Evolutionary conservation across 2,113 vertebrate species (phyloP), one percentile per base, ranked within the genome.

Genomic region (Athene noctua): DNA sequence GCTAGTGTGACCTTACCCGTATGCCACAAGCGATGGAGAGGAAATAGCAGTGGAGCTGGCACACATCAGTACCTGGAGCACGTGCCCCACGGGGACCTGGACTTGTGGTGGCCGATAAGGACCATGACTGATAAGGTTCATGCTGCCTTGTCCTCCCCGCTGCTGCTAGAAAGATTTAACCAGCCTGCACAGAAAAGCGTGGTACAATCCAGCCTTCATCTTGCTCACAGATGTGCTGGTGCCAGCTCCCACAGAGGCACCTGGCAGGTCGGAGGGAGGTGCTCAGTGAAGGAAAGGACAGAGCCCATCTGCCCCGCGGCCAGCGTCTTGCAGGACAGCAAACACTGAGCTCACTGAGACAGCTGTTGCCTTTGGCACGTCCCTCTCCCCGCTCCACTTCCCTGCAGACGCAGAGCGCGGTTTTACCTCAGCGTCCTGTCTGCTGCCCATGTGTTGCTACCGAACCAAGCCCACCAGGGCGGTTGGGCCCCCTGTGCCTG

Each of bases 401-500:
- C 66, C 40, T 1, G 80, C 77, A 75, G 75, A 34, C 67, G 5
- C 3, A 0, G 66, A 83, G 63, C 0, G 2, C 0, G 5, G 77
- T 14, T 62, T 51, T n/a, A 36, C 27, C 80, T 30, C 4, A 0
- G 23, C 10, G 2, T 63, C 46, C 61, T 2, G 2, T 52, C 82
- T 79, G 75, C 87, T 82, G 88, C 71, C 40, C 46, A 1, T 3
- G 72, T 58, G 58, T 13, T 34, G 49, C 55, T 26, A 61, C 27
- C 0, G 4, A 40, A 62, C 63, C 0, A 2, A 79, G 55, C 70
- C 49, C 3, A 7, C 80, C 4, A 1, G 42, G 27, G 40, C 1
- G 0, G 32, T 5, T 1, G 1, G 13, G 29, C 21, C 40, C 61
- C 27, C 67, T 0, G 4, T 2, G 6, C 32, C 46, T 3, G 1